Evolutionary conservation across 2,888 invertebrate species (phyloP).

Genomic region (Eupithecia exiguata): DNA sequence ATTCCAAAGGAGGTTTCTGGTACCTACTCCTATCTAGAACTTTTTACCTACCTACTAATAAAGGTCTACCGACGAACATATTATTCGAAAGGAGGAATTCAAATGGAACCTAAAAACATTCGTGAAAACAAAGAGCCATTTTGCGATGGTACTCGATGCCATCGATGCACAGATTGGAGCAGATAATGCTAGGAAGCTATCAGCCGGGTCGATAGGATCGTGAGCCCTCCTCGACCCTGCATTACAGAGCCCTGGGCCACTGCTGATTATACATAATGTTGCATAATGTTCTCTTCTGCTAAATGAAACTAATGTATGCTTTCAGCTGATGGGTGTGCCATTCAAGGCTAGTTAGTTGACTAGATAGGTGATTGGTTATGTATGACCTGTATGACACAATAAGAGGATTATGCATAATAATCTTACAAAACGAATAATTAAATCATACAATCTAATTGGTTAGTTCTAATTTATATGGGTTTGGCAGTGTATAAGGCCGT

Average conservation of each 20-base stretch:
- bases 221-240: conserved; percentile 61
- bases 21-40: neutral
- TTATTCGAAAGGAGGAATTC: neutral
- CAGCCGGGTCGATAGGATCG: conserved; percentile 60
- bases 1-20: neutral
- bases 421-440: neutral
- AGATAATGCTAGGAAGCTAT: conserved; percentile 62
- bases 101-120: conserved; percentile 7
- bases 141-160: conserved; percentile 15
- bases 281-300: conserved; percentile 28
- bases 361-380: neutral
- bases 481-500: neutral
- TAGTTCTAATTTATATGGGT: too few species aligned
- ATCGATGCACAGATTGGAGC: conserved; percentile 29
- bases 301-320: conserved; percentile 26
- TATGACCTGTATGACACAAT: neutral
- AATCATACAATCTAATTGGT: neutral
- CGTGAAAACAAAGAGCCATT: conserved; percentile 27
- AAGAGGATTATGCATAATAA: neutral
- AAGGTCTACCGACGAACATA: neutral
- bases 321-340: neutral
- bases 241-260: conserved; percentile 28
- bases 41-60: neutral
- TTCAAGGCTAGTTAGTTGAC: neutral
- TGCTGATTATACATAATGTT: conserved; percentile 31